These are phyloP conservation scores for Nothobranchius furzeri DNA, from an alignment of 2,113 vertebrate genomes.

Conservation along the genomic window DNA sequence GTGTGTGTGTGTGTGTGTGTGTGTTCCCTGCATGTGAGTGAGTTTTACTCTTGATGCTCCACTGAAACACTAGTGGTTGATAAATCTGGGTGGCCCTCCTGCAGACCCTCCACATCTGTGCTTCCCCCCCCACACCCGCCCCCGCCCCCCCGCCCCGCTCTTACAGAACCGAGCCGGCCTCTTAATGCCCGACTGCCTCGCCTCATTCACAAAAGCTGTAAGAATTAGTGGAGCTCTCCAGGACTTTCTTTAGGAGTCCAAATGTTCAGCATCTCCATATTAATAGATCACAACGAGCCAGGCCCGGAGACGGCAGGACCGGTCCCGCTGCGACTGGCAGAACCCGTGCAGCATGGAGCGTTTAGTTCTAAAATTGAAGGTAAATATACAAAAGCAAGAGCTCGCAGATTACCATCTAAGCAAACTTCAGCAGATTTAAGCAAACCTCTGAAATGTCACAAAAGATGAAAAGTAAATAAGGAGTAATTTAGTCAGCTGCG, in stretches of 20 bases:
- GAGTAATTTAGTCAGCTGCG: conserved; percentile 30
- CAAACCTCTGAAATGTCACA: conserved; percentile 61
- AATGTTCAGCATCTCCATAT: conserved; percentile 8
- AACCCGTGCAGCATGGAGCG: background rate
- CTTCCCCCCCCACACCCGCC: background rate
- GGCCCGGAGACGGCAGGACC: background rate
- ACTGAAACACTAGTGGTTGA: conserved; percentile 74
- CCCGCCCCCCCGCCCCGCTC: background rate
- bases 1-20: conserved; percentile 29
- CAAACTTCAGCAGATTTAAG: conserved; percentile 48
- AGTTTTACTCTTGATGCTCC: conserved; percentile 78
- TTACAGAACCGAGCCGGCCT: conserved; percentile 35
- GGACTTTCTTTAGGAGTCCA: conserved; percentile 6
- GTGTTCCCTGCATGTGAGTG: conserved; percentile 16
- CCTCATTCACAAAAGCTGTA: conserved; percentile 27
- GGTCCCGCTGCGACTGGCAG: conserved; percentile 2
- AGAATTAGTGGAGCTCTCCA: conserved; percentile 17
- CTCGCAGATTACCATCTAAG: conserved; percentile 28
- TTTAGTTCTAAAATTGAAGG: conserved; percentile 30
- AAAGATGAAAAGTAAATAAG: conserved; percentile 52
- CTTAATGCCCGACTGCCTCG: conserved; percentile 47
- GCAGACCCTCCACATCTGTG: conserved; percentile 71
- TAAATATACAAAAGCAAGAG: conserved; percentile 38
- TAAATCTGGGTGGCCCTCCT: conserved; percentile 75
- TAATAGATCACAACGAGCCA: background rate